Evolutionary conservation across 2,113 vertebrate species (phyloP).

Genomic region (Microcebus jonahi): DNA sequence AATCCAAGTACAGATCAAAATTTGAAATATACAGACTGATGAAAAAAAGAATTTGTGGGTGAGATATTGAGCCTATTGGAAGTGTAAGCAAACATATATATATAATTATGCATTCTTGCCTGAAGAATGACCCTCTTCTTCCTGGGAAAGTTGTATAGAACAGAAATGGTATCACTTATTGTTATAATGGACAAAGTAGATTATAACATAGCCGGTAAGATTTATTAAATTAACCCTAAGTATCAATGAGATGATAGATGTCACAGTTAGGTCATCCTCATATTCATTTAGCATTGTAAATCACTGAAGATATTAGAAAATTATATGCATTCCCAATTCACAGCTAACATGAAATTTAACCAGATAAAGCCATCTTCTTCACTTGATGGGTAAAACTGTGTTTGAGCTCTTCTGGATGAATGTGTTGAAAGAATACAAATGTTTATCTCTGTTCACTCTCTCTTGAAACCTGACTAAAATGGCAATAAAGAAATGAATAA

Average conservation of each 20-base stretch:
- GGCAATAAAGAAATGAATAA: too few relatives aligned
- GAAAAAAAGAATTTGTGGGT: not conserved
- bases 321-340: not conserved
- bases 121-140: not conserved
- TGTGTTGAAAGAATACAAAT: not conserved
- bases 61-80: not conserved
- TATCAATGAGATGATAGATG: not conserved
- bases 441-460: not conserved
- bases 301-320: not conserved
- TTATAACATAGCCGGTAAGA: not conserved
- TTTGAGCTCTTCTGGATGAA: not conserved
- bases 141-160: not conserved
- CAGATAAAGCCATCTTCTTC: not conserved
- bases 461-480: not conserved
- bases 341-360: not conserved
- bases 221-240: not conserved
- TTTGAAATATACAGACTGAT: not conserved
- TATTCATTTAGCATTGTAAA: not conserved
- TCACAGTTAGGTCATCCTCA: not conserved
- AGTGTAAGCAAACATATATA: not conserved
- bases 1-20: not conserved
- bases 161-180: not conserved
- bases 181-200: not conserved
- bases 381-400: not conserved
- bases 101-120: not conserved